Percentiles rank a stretch among this genome's conserved stretches.
phyloP scores from a whole-genome alignment of 2,797 vertebrate genomes.

The Sebastes variabilis region DNA sequence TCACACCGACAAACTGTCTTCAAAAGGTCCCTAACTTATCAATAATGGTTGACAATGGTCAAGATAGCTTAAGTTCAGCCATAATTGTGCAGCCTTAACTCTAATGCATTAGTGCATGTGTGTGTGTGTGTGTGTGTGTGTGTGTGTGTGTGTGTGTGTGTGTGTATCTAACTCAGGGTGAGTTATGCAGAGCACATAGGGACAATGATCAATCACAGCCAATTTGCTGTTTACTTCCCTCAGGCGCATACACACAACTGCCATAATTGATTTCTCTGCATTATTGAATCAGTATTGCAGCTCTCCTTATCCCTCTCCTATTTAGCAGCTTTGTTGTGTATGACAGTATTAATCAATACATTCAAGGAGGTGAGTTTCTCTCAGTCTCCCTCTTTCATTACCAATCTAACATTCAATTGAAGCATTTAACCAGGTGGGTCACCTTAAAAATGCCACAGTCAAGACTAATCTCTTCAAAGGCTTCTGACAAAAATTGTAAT shows the following conservation, averaged over 20 bases:
- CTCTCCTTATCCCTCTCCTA: neutral
- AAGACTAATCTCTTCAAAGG: neutral
- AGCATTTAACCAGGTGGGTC: neutral
- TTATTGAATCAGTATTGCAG: slow-evolving; percentile 17
- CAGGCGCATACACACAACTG: neutral
- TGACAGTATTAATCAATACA: neutral
- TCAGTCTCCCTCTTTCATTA: neutral
- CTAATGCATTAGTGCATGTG: neutral
- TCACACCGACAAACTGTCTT: too few relatives aligned
- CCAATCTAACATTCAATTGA: neutral
- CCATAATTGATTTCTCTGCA: slow-evolving; percentile 26
- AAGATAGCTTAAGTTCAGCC: neutral
- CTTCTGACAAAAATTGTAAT: neutral
- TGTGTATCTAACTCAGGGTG: neutral
- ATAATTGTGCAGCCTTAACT: neutral
- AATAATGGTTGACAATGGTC: too few relatives aligned
- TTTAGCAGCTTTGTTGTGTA: neutral
- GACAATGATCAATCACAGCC: slow-evolving; percentile 21
- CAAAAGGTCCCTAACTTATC: too few relatives aligned
- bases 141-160: neutral
- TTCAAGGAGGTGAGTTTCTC: neutral
- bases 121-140: neutral
- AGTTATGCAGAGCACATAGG: neutral
- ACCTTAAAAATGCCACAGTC: neutral
- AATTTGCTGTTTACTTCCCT: slow-evolving; percentile 10